Base-by-base conservation (phyloP, 2,797 vertebrate species). In the Galago senegalensis region DNA sequence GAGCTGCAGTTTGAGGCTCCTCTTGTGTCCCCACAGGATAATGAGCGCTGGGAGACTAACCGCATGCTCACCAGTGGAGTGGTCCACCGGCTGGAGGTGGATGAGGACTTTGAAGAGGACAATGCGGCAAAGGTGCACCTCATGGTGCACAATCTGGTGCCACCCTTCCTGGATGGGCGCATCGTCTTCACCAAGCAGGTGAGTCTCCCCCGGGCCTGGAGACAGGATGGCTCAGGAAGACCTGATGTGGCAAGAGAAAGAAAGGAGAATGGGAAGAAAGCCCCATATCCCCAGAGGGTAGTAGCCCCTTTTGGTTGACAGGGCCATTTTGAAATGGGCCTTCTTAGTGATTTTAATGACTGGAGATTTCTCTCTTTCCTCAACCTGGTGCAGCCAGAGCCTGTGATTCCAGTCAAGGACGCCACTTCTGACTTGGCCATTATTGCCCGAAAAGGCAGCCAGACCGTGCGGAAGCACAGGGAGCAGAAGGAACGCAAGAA, bases 161-260 rank as follows among this genome's bases (percentile, higher is more conserved):
- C 99, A 1, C 99, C 99, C 53, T 99, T 99, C 94, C 98, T 99
- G 65, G 99, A 99, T 10, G 99, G 99, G 77, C 99, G 99, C 97
- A 99, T 99, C 37, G 99, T 99, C 94, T 99, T 99, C 98, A 99
- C 99, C 70, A 99, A 99, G 97, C 99, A 99, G 99, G 99, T 99
- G 96, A 77, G 97, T 17, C 17, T n/a, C 1, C 40, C n/a, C 69
- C 29, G 60, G 31, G 67, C 53, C n/a, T 69, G 13, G 84, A 53
- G 75, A 34, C 31, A 5, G 7, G 81, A 0, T 0, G 5, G 72
- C 34, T 7, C 25, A 81, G 25, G 91, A 81, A 37, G 49, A 0
- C 40, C 58, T 43, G 34, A 53, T 23, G 61, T n/a, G 40, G 90
- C 23, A 14, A 1, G 16, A n/a, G 53, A 25, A 20, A 34, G 29